Evolutionary conservation across 2,113 vertebrate species (phyloP), one percentile per base, ranked within the genome.

Genomic region (Microcebus jonahi): DNA sequence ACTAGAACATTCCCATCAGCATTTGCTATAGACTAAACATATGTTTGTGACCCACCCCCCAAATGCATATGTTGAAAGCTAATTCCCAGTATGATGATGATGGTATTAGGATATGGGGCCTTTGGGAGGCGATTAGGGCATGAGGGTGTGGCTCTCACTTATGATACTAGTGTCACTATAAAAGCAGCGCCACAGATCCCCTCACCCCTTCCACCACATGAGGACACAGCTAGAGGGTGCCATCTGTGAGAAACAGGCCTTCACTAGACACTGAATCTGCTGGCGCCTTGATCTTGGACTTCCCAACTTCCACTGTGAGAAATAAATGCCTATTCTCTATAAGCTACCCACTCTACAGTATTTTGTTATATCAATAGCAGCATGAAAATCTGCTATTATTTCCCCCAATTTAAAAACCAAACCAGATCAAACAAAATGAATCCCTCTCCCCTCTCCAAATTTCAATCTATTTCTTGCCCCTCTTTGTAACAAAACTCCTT

Each of bases 381-480:
- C 23, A 84, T 45, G 50, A 76, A 87, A 83, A 97, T 23, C 10
- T 94, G 53, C 36, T 71, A 34, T 25, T 67, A 89, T 31, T n/a
- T 84, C 65, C 27, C 29, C 20, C 39, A 76, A 70, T 15, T 73
- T 90, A 90, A 88, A 97, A 84, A 87, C 17, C 42, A 75, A 92
- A 79, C 25, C 18, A 76, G 39, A 82, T 45, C 31, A 76, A 50
- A 75, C 31, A 85, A 13, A 87, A 91, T 45, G 42, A 48, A 65
- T 5, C 18, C 12, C 5, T 67, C 23, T 84, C 20, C 20, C 5
- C 0, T 0, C n/a, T 70, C 27, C 2, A 95, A 48, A 39, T 91
- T 76, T 71, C 17, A 94, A 48, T 29, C n/a, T 13, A 88, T 48
- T 53, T 48, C 48, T 70, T 75, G 17, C 8, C 21, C 11, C 9